phyloP scores from a whole-genome alignment of 2,888 invertebrate species.

The Melangyna quadrimaculata region DNA sequence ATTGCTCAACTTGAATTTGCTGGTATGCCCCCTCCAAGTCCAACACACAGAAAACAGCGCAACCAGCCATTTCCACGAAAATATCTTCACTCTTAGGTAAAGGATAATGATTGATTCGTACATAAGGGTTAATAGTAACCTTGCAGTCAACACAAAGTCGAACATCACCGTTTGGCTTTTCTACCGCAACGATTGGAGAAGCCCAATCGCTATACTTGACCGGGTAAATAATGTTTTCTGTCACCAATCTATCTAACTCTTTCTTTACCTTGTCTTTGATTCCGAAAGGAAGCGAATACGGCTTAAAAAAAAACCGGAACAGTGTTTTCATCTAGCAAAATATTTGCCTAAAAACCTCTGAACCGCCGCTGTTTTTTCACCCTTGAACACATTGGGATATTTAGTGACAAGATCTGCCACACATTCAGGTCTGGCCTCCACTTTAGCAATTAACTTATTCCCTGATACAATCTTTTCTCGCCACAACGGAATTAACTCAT shows the following conservation, averaged over 20 bases:
- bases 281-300: neutral
- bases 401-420: neutral
- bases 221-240: neutral
- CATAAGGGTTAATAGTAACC: slow-evolving; percentile 60
- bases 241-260: neutral
- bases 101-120: slow-evolving; percentile 73
- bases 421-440: neutral
- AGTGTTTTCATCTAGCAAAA: neutral
- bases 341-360: neutral
- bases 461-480: too few relatives aligned
- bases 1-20: slow-evolving; percentile 64
- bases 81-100: slow-evolving; percentile 51
- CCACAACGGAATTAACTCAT: too few relatives aligned
- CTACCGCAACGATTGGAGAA: too few relatives aligned
- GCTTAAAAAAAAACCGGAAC: neutral
- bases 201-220: slow-evolving; percentile 72
- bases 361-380: neutral
- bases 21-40: slow-evolving; percentile 71
- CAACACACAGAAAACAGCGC: slow-evolving; percentile 56
- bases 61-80: slow-evolving; percentile 55
- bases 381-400: neutral
- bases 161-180: too few relatives aligned
- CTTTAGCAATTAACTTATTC: too few relatives aligned
- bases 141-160: slow-evolving; percentile 76
- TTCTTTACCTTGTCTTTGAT: neutral